phyloP scores from a whole-genome alignment of 2,113 vertebrate genomes.

The Cromileptes altivelis region DNA sequence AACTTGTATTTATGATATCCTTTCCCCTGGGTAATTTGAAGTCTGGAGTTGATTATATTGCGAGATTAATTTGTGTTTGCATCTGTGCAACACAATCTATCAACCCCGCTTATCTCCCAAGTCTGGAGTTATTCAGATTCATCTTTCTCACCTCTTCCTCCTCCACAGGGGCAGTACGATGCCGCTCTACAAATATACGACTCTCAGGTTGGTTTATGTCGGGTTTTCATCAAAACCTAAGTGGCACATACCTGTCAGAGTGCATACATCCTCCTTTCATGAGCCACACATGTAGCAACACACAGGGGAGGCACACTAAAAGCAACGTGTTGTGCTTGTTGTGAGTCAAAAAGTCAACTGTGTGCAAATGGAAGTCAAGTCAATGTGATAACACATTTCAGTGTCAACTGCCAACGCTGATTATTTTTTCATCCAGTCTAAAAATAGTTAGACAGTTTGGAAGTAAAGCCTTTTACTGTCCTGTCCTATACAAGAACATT shows the following conservation, averaged over 20 bases:
- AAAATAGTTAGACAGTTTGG: constrained; percentile 21
- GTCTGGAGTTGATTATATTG: constrained; percentile 65
- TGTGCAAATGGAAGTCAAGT: constrained; percentile 51
- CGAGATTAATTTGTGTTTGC: constrained; percentile 74
- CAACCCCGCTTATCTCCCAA: constrained; percentile 32
- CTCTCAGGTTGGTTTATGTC: constrained; percentile 86
- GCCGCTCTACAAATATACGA: constrained; percentile 92
- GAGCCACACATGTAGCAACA: background rate
- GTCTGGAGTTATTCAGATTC: constrained; percentile 34
- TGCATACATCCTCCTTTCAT: background rate
- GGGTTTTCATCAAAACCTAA: constrained; percentile 9
- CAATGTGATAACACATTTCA: background rate
- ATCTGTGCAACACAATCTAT: constrained; percentile 47
- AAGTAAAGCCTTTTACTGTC: constrained; percentile 20
- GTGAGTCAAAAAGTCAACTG: constrained; percentile 41
- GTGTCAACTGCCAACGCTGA: constrained; percentile 29
- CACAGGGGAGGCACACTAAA: constrained; percentile 45
- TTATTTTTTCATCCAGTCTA: constrained; percentile 42
- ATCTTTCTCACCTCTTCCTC: constrained; percentile 20
- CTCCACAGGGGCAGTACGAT: constrained; percentile 92
- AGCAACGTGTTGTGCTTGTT: constrained; percentile 41
- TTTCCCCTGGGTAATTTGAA: constrained; percentile 61
- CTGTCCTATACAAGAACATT: constrained; percentile 13
- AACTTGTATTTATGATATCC: constrained; percentile 63
- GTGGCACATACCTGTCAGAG: background rate